Conservation (phyloP, 2,797 vertebrate species). For the Euthynnus affinis region DNA sequence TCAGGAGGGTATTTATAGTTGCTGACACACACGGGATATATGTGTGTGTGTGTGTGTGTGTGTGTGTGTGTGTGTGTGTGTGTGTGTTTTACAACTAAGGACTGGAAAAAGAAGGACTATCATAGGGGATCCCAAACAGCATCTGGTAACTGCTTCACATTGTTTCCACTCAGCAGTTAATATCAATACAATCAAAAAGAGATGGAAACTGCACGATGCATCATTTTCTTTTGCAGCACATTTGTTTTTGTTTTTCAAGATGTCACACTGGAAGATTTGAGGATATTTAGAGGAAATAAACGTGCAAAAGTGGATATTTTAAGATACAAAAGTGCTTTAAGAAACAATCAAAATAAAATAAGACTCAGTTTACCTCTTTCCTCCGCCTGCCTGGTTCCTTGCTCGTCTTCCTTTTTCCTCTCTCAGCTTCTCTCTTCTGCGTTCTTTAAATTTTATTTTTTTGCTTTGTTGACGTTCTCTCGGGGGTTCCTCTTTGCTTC, state of each 20-base stretch:
- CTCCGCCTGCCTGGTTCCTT: slow-evolving; percentile 29
- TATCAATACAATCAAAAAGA: too few relatives aligned
- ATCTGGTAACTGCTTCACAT: slow-evolving; percentile 47
- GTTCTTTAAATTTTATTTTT: slow-evolving; percentile 43
- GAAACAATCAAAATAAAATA: background rate
- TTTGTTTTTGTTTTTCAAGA: too few relatives aligned
- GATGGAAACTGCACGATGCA: background rate
- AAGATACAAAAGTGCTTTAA: background rate
- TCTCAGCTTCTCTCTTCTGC: slow-evolving; percentile 29
- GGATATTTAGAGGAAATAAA: background rate
- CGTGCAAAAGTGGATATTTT: background rate
- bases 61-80: slow-evolving; percentile 45
- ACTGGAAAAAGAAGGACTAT: slow-evolving; percentile 16
- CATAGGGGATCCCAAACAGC: slow-evolving; percentile 20
- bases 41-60: slow-evolving; percentile 42
- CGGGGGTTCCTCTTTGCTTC: slow-evolving; percentile 59
- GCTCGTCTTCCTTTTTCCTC: slow-evolving; percentile 47
- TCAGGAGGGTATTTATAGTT: slow-evolving; percentile 80
- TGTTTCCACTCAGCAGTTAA: slow-evolving; percentile 42
- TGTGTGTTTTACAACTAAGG: slow-evolving; percentile 34
- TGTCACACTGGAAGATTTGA: background rate
- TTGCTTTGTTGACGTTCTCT: slow-evolving; percentile 57
- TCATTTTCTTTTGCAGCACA: too few relatives aligned
- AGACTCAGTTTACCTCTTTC: slow-evolving; percentile 69
- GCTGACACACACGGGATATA: slow-evolving; percentile 53